phyloP scores from a whole-genome alignment of 2,113 vertebrate species.

The Dolichotis patagonum region DNA sequence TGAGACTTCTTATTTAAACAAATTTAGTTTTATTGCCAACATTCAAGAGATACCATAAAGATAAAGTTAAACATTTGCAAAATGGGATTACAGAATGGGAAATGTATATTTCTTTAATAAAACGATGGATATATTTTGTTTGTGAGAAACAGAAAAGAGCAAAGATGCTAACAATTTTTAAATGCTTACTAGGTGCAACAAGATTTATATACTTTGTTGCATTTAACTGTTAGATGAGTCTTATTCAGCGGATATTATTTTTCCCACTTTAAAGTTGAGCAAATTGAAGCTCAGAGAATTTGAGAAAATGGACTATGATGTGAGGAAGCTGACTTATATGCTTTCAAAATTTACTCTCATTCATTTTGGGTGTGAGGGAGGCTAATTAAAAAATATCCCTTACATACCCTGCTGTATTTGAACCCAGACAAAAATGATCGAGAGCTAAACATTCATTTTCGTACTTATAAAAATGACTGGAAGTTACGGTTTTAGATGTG shows the following conservation, averaged over 20 bases:
- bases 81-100: neutral
- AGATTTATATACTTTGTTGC: neutral
- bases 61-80: conserved; percentile 19
- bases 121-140: conserved; percentile 11
- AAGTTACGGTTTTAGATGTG: neutral
- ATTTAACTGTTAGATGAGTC: neutral
- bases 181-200: neutral
- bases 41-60: neutral
- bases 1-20: conserved; percentile 28
- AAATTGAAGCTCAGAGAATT: neutral
- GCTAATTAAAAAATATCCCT: neutral
- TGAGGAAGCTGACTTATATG: neutral
- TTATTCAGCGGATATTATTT: neutral
- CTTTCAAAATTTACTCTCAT: neutral
- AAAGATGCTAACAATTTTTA: neutral
- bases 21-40: neutral
- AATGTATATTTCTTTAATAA: conserved; percentile 7
- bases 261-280: neutral
- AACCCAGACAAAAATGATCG: neutral
- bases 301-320: neutral
- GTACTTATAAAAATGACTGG: neutral
- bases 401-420: neutral
- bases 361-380: neutral
- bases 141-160: neutral
- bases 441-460: neutral